Evolutionary conservation across 2,113 vertebrate genomes (phyloP).

Genomic region (Gnathonemus longibarbis): DNA sequence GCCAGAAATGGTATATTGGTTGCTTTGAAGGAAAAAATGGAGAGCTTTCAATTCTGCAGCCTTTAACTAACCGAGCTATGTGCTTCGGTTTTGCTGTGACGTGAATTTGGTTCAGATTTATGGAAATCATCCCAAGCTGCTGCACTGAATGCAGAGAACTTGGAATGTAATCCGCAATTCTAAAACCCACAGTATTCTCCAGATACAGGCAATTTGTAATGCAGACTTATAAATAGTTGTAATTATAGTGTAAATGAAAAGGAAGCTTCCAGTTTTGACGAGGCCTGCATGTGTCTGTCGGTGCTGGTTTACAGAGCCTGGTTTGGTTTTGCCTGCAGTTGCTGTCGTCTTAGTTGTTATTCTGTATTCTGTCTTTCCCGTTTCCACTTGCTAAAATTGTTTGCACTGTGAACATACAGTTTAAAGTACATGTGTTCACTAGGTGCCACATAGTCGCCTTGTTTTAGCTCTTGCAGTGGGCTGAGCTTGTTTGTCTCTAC

Average conservation of each 20-base stretch:
- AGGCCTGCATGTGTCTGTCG: slow-evolving; percentile 47
- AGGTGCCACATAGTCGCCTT: not conserved
- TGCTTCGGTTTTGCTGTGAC: slow-evolving; percentile 32
- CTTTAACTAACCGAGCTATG: slow-evolving; percentile 26
- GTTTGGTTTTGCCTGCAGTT: not conserved
- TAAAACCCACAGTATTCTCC: slow-evolving; percentile 43
- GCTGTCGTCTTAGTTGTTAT: not conserved
- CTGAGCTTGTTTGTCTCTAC: not conserved
- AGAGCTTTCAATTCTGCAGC: slow-evolving; percentile 24
- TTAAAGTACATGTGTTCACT: not conserved
- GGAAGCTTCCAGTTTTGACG: slow-evolving; percentile 34
- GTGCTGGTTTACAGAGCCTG: not conserved
- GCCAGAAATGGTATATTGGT: slow-evolving; percentile 40
- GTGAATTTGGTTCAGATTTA: slow-evolving; percentile 23
- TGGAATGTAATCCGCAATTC: slow-evolving; percentile 37
- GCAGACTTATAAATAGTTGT: slow-evolving; percentile 61
- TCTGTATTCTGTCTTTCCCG: not conserved
- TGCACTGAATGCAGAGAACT: slow-evolving; percentile 12
- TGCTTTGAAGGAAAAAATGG: slow-evolving; percentile 23
- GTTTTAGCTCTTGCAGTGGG: not conserved
- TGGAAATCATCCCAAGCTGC: slow-evolving; percentile 27
- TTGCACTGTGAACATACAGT: not conserved
- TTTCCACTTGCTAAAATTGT: not conserved
- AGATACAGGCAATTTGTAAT: slow-evolving; percentile 45
- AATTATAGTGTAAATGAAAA: slow-evolving; percentile 59